These are phyloP conservation scores for Heloderma charlesbogerti DNA, from an alignment of 2,113 vertebrate genomes.

Conservation along the genomic window DNA sequence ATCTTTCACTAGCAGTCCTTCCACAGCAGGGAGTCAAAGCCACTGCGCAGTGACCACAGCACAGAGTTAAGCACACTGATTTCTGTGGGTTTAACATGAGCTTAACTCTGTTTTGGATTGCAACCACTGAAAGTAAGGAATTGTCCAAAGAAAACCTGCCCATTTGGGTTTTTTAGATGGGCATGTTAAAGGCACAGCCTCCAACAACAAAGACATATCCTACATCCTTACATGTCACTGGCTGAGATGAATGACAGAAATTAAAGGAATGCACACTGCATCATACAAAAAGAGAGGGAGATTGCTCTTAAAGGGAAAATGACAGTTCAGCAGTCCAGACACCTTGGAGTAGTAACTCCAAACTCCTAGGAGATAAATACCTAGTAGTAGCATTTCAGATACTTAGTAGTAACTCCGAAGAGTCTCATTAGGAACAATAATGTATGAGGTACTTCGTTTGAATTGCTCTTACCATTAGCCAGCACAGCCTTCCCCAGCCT, in stretches of 20 bases:
- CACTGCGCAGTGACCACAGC: no score
- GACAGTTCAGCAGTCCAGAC: rapidly evolving
- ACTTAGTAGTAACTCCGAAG: not conserved
- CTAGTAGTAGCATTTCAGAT: not conserved
- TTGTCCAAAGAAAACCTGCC: not conserved
- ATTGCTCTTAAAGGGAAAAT: not conserved
- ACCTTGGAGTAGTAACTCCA: not conserved
- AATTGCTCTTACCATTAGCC: not conserved
- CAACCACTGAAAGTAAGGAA: not conserved
- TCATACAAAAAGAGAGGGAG: rapidly evolving
- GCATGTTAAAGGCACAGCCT: not conserved
- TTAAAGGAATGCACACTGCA: not conserved
- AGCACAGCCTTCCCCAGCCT: no score
- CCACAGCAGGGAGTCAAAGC: not conserved
- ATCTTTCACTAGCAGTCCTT: not conserved
- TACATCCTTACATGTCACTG: not conserved
- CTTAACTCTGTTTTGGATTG: not conserved
- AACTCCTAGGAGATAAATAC: not conserved
- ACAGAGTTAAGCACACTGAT: not conserved
- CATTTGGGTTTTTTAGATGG: not conserved
- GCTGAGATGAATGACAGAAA: not conserved
- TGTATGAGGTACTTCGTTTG: rapidly evolving
- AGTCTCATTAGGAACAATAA: not conserved
- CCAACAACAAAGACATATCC: not conserved
- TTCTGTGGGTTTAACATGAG: not conserved